Evolutionary conservation across 2,888 invertebrate species (phyloP).

Genomic region (Apeira syringaria): DNA sequence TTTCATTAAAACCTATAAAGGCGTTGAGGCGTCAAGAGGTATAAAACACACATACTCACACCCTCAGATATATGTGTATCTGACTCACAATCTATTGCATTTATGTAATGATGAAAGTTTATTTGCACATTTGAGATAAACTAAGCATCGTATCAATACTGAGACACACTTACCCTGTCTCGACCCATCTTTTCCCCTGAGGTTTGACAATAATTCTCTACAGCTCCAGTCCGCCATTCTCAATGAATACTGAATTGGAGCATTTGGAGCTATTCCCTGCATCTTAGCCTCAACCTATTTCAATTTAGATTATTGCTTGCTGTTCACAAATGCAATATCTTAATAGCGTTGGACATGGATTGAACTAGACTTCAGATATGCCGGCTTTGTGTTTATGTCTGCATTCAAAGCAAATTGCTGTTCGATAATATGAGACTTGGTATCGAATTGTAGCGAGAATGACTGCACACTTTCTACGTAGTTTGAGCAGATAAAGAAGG

Average conservation of each 20-base stretch:
- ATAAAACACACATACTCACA: no score
- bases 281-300: slow-evolving; percentile 67
- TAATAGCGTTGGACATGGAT: slow-evolving; percentile 39
- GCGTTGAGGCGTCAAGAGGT: no score
- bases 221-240: slow-evolving; percentile 68
- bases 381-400: slow-evolving; percentile 2
- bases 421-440: neutral
- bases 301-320: slow-evolving; percentile 76
- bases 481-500: no score
- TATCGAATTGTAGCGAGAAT: neutral
- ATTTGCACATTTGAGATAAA: slow-evolving; percentile 25
- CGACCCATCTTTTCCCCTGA: slow-evolving; percentile 59
- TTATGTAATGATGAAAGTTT: no score
- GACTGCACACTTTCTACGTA: no score
- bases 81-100: no score
- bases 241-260: slow-evolving; percentile 76
- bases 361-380: slow-evolving; percentile 9
- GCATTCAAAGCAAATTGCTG: neutral
- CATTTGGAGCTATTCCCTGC: slow-evolving; percentile 37
- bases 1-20: no score
- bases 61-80: no score
- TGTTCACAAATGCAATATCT: slow-evolving; percentile 49
- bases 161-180: slow-evolving; percentile 33
- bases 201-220: slow-evolving; percentile 78
- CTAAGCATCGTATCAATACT: slow-evolving; percentile 31